Percentiles rank a stretch among this genome's conserved stretches.
Evolutionary conservation across 2,113 vertebrate species (phyloP).

Genomic region (Dryoscopus gambensis): DNA sequence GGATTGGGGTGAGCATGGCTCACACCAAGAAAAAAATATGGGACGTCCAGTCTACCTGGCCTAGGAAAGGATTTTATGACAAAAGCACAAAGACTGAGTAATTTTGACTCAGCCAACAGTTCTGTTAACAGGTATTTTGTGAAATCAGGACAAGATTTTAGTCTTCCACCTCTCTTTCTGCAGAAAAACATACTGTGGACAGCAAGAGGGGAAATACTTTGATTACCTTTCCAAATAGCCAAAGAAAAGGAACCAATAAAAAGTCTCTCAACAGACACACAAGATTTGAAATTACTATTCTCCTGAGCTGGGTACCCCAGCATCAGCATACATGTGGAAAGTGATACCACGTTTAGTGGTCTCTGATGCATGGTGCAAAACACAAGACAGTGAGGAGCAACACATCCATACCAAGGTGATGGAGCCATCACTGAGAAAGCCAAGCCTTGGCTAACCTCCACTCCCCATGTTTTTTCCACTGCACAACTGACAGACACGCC

Average conservation of each 20-base stretch:
- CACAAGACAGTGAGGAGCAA: background rate
- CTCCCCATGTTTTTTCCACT: background rate
- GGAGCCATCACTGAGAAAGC: background rate
- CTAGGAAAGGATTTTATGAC: background rate
- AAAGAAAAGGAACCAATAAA: background rate
- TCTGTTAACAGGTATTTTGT: background rate
- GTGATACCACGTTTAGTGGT: background rate
- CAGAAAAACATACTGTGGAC: background rate
- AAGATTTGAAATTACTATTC: background rate
- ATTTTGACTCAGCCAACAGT: background rate
- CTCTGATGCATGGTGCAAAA: background rate
- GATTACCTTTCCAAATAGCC: background rate
- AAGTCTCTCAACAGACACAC: background rate
- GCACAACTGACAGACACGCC: background rate
- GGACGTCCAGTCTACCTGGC: background rate
- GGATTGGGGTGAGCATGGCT: background rate
- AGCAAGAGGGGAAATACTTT: background rate
- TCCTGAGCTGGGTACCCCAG: background rate
- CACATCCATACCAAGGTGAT: too few relatives aligned
- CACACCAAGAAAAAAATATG: background rate
- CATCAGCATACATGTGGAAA: background rate
- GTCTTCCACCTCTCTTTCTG: background rate
- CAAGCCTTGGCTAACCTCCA: background rate
- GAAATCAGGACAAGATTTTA: background rate
- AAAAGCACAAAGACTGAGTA: background rate